Evolutionary conservation across 2,888 invertebrate species (phyloP).

Genomic region (Empis stercorea): DNA sequence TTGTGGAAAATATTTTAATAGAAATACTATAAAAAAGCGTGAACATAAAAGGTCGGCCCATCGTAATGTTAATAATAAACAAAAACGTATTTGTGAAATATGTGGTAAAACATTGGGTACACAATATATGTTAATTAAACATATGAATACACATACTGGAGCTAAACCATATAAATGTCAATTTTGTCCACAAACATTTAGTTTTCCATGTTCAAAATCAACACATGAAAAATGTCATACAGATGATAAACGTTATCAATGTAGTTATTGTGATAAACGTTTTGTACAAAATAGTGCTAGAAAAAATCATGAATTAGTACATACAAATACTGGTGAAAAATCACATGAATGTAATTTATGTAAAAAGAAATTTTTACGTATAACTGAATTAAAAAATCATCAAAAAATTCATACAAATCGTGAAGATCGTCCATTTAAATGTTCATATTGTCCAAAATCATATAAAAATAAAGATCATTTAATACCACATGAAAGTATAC

Average conservation of each 20-base stretch:
- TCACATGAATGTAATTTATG: background rate
- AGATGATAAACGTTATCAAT: background rate
- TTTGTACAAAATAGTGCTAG: background rate
- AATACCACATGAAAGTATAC: background rate
- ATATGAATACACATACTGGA: background rate
- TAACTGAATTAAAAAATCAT: background rate
- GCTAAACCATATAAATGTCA: background rate
- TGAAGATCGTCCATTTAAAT: background rate
- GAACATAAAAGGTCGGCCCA: background rate
- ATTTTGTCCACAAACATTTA: background rate
- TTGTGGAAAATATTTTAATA: background rate
- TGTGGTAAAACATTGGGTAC: constrained; percentile 1
- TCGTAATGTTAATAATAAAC: too few species aligned
- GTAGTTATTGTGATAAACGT: background rate
- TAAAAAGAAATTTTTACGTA: background rate
- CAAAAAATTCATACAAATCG: background rate
- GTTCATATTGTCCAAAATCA: background rate
- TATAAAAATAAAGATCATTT: background rate
- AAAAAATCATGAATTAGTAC: background rate
- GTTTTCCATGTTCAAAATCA: background rate
- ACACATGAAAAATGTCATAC: background rate
- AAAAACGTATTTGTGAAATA: background rate
- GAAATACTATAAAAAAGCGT: background rate
- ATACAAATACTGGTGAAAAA: background rate
- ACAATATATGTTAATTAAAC: background rate